phyloP scores from a whole-genome alignment of 2,888 invertebrate genomes.

The Oxytorus armatus region DNA sequence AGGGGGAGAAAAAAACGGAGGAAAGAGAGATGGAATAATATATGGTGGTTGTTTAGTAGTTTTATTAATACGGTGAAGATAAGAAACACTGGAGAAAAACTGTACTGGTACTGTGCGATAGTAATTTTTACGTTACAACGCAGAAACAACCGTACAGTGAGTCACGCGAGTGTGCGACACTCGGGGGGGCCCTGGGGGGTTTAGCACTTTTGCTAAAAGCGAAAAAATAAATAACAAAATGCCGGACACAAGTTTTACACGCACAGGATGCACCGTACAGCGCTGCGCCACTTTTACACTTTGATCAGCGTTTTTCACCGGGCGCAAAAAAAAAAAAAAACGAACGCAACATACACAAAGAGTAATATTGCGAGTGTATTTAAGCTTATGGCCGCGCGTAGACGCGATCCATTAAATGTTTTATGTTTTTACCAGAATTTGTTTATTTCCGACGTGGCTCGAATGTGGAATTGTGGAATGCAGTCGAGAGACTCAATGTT shows the following conservation, averaged over 20 bases:
- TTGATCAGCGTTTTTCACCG: slow-evolving; percentile 65
- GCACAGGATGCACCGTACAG: slow-evolving; percentile 63
- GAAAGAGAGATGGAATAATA: neutral
- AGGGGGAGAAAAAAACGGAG: slow-evolving; percentile 31
- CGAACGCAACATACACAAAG: slow-evolving; percentile 25
- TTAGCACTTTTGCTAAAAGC: slow-evolving; percentile 57
- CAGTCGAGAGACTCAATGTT: slow-evolving; percentile 55
- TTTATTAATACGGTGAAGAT: slow-evolving; percentile 27
- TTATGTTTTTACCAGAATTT: slow-evolving; percentile 60
- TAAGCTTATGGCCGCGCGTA: slow-evolving; percentile 47
- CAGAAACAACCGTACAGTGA: slow-evolving; percentile 57
- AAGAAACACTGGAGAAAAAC: slow-evolving; percentile 36
- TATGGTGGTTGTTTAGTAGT: slow-evolving; percentile 23
- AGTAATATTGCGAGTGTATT: slow-evolving; percentile 38
- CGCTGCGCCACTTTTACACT: slow-evolving; percentile 74
- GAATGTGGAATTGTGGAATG: slow-evolving; percentile 67
- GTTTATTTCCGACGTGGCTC: slow-evolving; percentile 50
- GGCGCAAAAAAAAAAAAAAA: slow-evolving; percentile 38
- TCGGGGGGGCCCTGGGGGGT: slow-evolving; percentile 37
- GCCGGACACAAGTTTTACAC: slow-evolving; percentile 66
- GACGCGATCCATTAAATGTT: slow-evolving; percentile 34
- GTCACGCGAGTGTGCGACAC: slow-evolving; percentile 60
- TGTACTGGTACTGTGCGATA: slow-evolving; percentile 3
- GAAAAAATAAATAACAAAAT: slow-evolving; percentile 31
- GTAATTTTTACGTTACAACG: slow-evolving; percentile 46